Percentiles rank a stretch among this genome's conserved stretches.
Evolutionary conservation across 2,113 vertebrate species (phyloP).

Genomic region (Gadus chalcogrammus): DNA sequence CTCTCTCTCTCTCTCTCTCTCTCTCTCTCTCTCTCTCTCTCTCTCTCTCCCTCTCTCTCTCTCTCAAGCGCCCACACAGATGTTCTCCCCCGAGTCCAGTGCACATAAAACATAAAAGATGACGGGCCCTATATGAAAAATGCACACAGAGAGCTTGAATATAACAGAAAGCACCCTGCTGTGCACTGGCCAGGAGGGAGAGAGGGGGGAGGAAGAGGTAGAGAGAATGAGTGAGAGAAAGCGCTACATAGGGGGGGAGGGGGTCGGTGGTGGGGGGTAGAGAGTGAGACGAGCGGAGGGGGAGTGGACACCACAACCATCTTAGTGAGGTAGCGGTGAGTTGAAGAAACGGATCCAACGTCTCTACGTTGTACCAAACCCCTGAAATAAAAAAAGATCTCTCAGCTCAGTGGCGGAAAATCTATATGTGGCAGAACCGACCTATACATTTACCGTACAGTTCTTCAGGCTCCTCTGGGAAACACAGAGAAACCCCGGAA

Average conservation of each 20-base stretch:
- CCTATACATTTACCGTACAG: neutral
- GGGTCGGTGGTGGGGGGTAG: no score
- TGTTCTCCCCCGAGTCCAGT: constrained; percentile 73
- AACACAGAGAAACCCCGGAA: neutral
- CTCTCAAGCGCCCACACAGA: constrained; percentile 68
- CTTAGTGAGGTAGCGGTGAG: no score
- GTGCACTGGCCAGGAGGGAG: constrained; percentile 63
- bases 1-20: constrained; percentile 1
- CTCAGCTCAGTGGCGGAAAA: no score
- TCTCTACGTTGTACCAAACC: no score
- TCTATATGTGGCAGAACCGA: neutral
- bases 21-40: neutral
- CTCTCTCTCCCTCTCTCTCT: neutral
- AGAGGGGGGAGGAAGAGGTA: constrained; percentile 49
- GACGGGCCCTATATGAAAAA: constrained; percentile 76
- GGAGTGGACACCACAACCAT: neutral
- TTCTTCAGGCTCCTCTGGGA: no score
- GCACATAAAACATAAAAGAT: constrained; percentile 76
- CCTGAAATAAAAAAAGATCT: no score
- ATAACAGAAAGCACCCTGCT: constrained; percentile 74
- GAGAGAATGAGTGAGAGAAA: neutral
- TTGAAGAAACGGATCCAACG: no score
- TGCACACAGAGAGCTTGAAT: constrained; percentile 73
- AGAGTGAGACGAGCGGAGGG: neutral
- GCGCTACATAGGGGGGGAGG: no score